These are phyloP conservation scores for Anolis sagrei DNA, from an alignment of 2,113 vertebrate species.

Conservation along the genomic window DNA sequence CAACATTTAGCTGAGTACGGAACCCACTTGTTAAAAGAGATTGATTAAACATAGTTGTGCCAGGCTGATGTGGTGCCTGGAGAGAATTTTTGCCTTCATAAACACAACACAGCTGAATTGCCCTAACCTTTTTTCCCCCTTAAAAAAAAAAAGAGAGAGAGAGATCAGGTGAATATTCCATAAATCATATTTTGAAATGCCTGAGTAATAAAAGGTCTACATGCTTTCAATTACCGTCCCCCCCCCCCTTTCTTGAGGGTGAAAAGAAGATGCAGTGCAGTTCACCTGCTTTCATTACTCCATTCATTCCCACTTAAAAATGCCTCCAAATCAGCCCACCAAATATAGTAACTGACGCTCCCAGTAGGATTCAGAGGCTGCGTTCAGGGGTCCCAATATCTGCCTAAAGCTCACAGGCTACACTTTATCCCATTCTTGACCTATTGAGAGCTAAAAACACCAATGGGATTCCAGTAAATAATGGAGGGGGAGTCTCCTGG, in stretches of 20 bases:
- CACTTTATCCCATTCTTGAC: too few species aligned
- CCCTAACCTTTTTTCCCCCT: not conserved
- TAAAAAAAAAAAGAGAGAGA: too few species aligned
- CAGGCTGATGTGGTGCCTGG: not conserved
- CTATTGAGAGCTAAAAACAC: too few species aligned
- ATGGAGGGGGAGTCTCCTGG: too few species aligned
- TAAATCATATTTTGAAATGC: not conserved
- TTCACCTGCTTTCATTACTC: not conserved
- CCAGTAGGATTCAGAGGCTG: too few species aligned
- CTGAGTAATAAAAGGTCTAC: slow-evolving; percentile 1
- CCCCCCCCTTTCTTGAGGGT: not conserved
- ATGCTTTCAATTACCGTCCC: too few species aligned
- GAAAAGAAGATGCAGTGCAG: too few species aligned
- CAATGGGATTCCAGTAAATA: too few species aligned
- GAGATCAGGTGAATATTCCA: not conserved
- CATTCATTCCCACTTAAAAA: not conserved
- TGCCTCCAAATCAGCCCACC: too few species aligned
- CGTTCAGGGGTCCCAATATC: too few species aligned
- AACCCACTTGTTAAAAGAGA: slow-evolving; percentile 13
- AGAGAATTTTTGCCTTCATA: not conserved
- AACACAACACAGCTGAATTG: not conserved
- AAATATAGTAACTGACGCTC: too few species aligned
- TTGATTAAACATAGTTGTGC: slow-evolving; percentile 10
- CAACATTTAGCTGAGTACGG: slow-evolving; percentile 14
- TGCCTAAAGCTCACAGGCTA: too few species aligned